Evolutionary conservation across 2,113 vertebrate genomes (phyloP), one percentile per base, ranked within the genome.

Genomic region (Polypterus bichir): DNA sequence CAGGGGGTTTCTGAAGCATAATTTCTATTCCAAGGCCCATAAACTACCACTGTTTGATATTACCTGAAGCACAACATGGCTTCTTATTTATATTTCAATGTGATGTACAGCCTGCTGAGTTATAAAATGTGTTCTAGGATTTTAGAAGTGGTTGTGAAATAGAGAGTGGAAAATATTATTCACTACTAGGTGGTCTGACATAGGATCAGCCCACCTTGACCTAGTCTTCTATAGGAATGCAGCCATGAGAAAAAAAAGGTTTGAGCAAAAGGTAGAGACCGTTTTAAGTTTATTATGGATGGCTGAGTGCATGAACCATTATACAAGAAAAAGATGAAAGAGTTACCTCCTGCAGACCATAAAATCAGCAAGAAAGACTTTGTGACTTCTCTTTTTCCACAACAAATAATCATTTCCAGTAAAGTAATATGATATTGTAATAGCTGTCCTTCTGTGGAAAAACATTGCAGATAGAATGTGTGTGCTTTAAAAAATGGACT

Each of bases 141-240:
- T 57, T 57, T 27, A 44, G 9, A 57, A 8, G 54, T 45, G 56
- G 9, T 57, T 57, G 56, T 57, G 56, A 57, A 57, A 57, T 57
- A 5, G 27, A 57, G 56, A 57, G 56, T 57, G 56, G 10, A 44
- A 44, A 45, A 27, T 45, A 58, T 58, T 58, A 58, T 45, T 58
- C 56, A 7, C n/a, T 3, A 44, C 5, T 27, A 58, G n/a, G 9
- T 58, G 44, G 56, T 44, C 5, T 58, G 27, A 58, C 56, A 58
- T 44, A 45, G 56, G 27, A 58, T 58, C 44, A 58, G 7, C n/a
- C 56, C 44, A 7, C 44, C 6, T 7, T 58, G 56, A 58, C 3
- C 56, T 52, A 8, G 7, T 58, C 27, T 57, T 27, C 44, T 4
- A 45, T 58, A 58, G 56, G 44, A 44, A 10, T 52, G 10, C 3